Base-by-base conservation (phyloP, 2,113 vertebrate genomes). In the Hucho hucho region DNA sequence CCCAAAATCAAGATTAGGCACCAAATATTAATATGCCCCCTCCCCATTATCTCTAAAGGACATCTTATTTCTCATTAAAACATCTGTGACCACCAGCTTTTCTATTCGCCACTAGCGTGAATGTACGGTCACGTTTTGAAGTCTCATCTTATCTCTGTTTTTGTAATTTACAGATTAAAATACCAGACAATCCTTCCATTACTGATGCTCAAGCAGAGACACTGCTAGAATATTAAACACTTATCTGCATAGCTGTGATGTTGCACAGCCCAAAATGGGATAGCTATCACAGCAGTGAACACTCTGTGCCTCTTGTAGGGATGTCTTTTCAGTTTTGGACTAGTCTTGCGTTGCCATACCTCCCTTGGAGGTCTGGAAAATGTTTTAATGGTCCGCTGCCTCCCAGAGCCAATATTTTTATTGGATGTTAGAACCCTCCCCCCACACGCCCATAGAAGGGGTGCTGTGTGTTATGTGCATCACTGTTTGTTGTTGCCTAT, bases 41-140 rank as follows among this genome's bases (percentile, higher is more conserved):
- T 53, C 37, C 37, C 12, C 11, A 4, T 63, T 63, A 63, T 63
- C 59, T n/a, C 59, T 25, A 63, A 63, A 63, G 24, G 22, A 63
- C 20, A 63, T 63, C 59, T n/a, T 63, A 25, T 63, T 63, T 63
- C 59, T 63, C 59, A 63, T 25, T 63, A 63, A 63, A 63, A 63
- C 24, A 63, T 63, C 59, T 63, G 24, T 63, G 59, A 9, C 22
- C n/a, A 63, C 59, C 24, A 63, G 59, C 59, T 63, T 63, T 63
- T 63, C 3, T 25, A 9, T 63, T 25, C 11, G 22, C 59, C n/a
- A n/a, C 59, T 24, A 16, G 22, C 59, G n/a, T 4, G 22, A 63
- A 63, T 63, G 59, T 63, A 63, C 24, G n/a, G 59, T 24, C 59
- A 63, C 11, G n/a, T 63, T n/a, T 63, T 63, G 59, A 63, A 22